These are phyloP conservation scores for Cygnus buccinator DNA, from an alignment of 2,113 vertebrate species.

Conservation along the genomic window DNA sequence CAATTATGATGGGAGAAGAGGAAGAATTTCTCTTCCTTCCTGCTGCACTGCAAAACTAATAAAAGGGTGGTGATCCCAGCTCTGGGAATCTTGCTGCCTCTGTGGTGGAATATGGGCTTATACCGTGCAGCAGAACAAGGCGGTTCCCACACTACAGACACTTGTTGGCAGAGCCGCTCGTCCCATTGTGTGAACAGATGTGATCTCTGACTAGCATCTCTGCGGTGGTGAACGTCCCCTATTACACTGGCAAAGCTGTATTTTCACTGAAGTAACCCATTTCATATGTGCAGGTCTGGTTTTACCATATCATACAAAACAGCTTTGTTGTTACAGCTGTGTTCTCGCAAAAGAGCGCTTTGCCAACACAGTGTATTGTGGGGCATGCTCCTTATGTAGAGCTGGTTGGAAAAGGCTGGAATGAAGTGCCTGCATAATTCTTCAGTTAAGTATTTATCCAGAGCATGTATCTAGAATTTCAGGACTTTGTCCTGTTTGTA, in stretches of 20 bases:
- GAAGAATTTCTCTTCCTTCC: slow-evolving; percentile 52
- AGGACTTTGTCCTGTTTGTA: not conserved
- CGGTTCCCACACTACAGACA: not conserved
- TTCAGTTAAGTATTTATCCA: not conserved
- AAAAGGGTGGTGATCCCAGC: slow-evolving; percentile 11
- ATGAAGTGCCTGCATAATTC: not conserved
- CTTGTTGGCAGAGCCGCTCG: slow-evolving; percentile 39
- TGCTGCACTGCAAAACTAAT: slow-evolving; percentile 42
- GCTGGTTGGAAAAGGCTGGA: not conserved
- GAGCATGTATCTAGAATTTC: not conserved
- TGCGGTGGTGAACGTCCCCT: not conserved
- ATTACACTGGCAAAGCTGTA: not conserved
- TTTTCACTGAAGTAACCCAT: not conserved
- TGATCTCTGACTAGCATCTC: not conserved
- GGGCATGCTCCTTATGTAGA: not conserved
- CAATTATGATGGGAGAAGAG: slow-evolving; percentile 18
- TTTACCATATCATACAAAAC: not conserved
- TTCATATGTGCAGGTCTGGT: not conserved
- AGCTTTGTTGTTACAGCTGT: slow-evolving; percentile 35
- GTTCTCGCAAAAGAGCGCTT: not conserved
- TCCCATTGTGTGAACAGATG: slow-evolving; percentile 54
- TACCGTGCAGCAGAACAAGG: not conserved
- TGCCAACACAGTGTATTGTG: not conserved
- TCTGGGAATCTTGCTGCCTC: slow-evolving; percentile 19
- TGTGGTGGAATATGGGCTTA: not conserved